phyloP scores from a whole-genome alignment of 2,888 invertebrate genomes.

The Cheilosia pagana region DNA sequence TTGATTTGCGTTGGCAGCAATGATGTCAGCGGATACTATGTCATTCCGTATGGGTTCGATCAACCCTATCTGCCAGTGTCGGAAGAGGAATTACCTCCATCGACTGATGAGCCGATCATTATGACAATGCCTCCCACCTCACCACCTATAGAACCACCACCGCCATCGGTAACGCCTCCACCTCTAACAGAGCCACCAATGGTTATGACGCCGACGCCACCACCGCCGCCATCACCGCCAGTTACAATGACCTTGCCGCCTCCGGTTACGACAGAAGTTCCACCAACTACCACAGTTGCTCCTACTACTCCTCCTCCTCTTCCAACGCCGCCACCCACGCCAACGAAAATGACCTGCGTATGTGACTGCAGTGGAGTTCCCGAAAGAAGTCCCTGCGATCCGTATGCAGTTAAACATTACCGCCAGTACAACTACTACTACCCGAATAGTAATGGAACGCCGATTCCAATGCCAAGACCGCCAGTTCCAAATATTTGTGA shows the following conservation, averaged over 20 bases:
- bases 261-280: not conserved
- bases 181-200: not conserved
- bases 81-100: not conserved
- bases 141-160: not conserved
- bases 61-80: not conserved
- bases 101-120: not conserved
- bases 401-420: slow-evolving; percentile 25
- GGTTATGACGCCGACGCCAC: not conserved
- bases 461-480: not conserved
- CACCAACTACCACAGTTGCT: not conserved
- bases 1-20: not conserved
- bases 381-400: not conserved
- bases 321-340: not conserved
- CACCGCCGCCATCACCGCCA: slow-evolving; percentile 8
- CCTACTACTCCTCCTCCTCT: no score
- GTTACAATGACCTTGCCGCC: not conserved
- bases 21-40: slow-evolving; percentile 19
- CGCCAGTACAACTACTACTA: slow-evolving; percentile 61
- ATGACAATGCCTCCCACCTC: not conserved
- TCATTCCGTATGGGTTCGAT: slow-evolving; percentile 39
- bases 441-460: not conserved
- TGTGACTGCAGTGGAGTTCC: not conserved
- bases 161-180: not conserved
- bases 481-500: not conserved
- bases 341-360: not conserved